Conservation (phyloP, 2,113 vertebrate genomes). For the Nematolebias whitei region DNA sequence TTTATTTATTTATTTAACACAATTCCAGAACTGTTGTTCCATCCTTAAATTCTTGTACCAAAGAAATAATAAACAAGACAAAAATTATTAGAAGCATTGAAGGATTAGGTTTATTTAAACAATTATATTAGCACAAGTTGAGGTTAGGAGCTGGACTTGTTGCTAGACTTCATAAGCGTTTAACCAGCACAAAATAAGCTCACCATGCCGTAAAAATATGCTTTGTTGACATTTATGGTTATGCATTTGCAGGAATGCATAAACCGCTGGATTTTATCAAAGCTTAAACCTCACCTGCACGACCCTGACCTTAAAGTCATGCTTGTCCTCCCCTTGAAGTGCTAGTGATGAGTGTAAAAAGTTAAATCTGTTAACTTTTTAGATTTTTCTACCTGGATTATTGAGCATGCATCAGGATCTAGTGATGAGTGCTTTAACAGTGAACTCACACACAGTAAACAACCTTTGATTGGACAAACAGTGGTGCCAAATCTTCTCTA, state of each 20-base stretch:
- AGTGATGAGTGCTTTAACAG: neutral
- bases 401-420: no score
- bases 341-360: neutral
- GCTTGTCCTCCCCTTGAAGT: neutral
- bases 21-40: neutral
- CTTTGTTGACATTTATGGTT: neutral
- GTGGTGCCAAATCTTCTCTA: neutral
- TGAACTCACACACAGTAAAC: neutral
- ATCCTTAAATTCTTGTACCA: no score
- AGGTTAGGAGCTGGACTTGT: no score
- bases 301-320: constrained; percentile 9
- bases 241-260: constrained; percentile 6
- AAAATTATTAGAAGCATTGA: no score
- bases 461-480: neutral
- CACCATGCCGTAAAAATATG: constrained; percentile 9
- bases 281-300: neutral
- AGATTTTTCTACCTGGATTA: no score
- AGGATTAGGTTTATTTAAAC: no score
- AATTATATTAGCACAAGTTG: no score
- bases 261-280: constrained; percentile 8
- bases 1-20: neutral
- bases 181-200: constrained; percentile 18
- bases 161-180: neutral
- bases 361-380: no score
- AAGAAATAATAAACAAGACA: no score